Evolutionary conservation across 2,113 vertebrate genomes (phyloP).

Genomic region (Peromyscus polionotus): DNA sequence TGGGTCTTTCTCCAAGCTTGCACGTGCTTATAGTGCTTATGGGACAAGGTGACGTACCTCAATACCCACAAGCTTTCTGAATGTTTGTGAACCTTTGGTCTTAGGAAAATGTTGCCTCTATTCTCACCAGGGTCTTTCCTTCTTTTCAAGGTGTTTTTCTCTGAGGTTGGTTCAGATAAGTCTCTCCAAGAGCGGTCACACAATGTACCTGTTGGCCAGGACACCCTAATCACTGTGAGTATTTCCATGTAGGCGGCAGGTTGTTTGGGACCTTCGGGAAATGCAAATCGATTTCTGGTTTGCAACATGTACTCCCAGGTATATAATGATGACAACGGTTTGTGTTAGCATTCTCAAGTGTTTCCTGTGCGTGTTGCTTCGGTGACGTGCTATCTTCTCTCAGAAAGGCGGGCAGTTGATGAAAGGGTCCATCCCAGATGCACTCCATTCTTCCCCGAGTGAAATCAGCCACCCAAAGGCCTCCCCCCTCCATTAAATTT

Average conservation of each 20-base stretch:
- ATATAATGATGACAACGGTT: neutral
- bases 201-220: constrained; percentile 89
- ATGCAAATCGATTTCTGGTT: neutral
- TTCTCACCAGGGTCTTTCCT: neutral
- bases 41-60: fast-evolving
- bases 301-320: neutral
- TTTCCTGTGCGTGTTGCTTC: neutral
- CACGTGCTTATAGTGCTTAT: neutral
- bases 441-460: neutral
- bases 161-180: constrained; percentile 89
- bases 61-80: no score
- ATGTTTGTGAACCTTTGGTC: neutral
- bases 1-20: neutral
- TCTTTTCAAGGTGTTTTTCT: constrained; percentile 93
- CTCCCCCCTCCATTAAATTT: neutral
- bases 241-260: neutral
- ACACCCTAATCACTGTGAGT: constrained; percentile 91
- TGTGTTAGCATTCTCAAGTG: neutral
- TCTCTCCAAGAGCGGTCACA: constrained; percentile 86
- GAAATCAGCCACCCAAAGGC: neutral
- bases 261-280: neutral
- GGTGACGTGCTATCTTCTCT: fast-evolving
- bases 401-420: neutral
- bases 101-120: neutral
- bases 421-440: neutral